Evolutionary conservation across 2,797 vertebrate genomes (phyloP).

Genomic region (Buphagus erythrorhynchus): DNA sequence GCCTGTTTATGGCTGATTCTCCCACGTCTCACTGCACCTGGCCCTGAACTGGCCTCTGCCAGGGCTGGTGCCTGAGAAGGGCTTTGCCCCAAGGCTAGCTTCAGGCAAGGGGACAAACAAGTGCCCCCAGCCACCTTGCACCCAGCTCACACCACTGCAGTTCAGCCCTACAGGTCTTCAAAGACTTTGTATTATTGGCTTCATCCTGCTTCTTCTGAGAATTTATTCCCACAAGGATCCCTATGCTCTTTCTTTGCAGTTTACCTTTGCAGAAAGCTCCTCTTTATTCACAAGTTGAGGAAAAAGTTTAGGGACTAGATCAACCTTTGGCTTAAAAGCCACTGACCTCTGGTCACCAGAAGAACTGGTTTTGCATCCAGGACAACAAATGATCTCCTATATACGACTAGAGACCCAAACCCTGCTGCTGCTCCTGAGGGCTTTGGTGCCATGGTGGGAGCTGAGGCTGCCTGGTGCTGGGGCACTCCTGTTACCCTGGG

Average conservation of each 20-base stretch:
- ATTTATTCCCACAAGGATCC: background rate
- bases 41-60: rapidly evolving
- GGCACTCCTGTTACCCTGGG: rapidly evolving
- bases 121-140: background rate
- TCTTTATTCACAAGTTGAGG: background rate
- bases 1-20: background rate
- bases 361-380: background rate
- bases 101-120: background rate
- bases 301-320: background rate
- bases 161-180: background rate
- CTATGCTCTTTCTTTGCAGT: rapidly evolving
- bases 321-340: background rate
- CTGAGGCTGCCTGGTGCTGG: background rate
- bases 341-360: background rate
- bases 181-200: background rate
- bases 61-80: rapidly evolving
- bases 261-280: background rate
- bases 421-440: background rate
- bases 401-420: background rate
- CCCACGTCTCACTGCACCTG: rapidly evolving
- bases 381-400: background rate
- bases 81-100: background rate
- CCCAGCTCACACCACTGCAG: background rate
- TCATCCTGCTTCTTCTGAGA: background rate
- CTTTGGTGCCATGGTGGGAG: background rate